Base-by-base conservation (phyloP, 1,140 invertebrate genomes). In the Laupala kohalensis region DNA sequence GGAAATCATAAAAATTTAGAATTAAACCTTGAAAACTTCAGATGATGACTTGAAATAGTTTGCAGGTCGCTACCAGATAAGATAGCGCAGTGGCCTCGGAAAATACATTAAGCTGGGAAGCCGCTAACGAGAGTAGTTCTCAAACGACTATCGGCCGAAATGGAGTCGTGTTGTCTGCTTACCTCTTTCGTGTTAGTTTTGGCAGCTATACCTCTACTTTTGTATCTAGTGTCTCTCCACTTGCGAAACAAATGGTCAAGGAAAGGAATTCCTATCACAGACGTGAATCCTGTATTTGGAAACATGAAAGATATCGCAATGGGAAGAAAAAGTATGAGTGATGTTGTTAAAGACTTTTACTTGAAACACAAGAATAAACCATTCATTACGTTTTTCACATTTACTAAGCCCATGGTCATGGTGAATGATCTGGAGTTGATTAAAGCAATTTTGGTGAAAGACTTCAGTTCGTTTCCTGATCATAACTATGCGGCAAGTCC, bases 401-500 rank as follows among this genome's bases (percentile, higher is more conserved):
- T 84, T 66, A 79, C 78, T 12, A 80, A 80, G 70, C 84, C 84
- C 5, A 79, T 79, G 13, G 69, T 86, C 3, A 75, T 83, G 3
- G 67, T 82, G 15, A 75, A 79, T 9, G 84, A 86, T 77, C 81
- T 80, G 3, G 79, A 83, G 73, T 75, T 87, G 9, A 79, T 86
- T 5, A 81, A 81, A 72, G 37, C 75, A 0, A 77, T 86, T 13
- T 27, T 85, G 0, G 77, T 81, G 0, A 84, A 82, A 67, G 82
- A 86, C 73, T 85, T 85, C 53, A 37, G 75, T 2, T 76, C 78
- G 75, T 86, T 86, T 75, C 77, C 78, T 24, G 80, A 83, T 74
- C 76, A 82, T 67, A 81, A 81, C 5, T 9, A 81, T 4, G 78
- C 81, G 25, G 77, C 80, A 26, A 82, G 83, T 67, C 82, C 81